Evolutionary conservation across 2,797 vertebrate species (phyloP), one percentile per base, ranked within the genome.

Genomic region (Craterocephalus amniculus): DNA sequence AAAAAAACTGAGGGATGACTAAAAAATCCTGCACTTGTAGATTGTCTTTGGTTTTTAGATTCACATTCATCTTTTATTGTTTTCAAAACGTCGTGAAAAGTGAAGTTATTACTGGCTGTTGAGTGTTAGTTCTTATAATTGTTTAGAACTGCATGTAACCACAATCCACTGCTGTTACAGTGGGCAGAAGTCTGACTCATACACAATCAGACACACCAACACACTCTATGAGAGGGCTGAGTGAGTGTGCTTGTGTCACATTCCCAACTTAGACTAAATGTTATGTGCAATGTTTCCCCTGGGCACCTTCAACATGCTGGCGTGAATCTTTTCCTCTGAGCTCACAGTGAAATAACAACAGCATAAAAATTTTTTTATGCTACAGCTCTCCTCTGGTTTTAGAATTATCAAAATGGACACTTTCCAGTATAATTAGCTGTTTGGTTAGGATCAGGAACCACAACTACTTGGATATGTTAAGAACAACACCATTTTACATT

Each of bases 111-210:
- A 11, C 66, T 79, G 9, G 57, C 54, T 70, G 40, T 73, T 86
- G 52, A 27, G 31, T 45, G 60, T 61, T 52, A 40, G 14, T 43
- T 36, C 57, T 59, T 67, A 57, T 61, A 49, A 69, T 49, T 71
- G 63, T 71, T 72, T 68, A 74, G 78, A 67, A 76, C n/a, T 40
- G 16, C 55, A 62, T 70, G 45, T 75, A 63, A 74, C 36, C 27
- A 22, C 20, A 76, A 83, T 36, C 59, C 62, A 73, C 58, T 48
- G 76, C 72, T 76, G 69, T 3, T 2, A 16, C 22, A 79, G 81
- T 86, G 80, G 83, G 78, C 54, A n/a, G 65, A 70, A 57, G 55
- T 20, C 60, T 84, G 77, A 83, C 63, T 81, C 80, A 82, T 68
- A 74, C 49, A 67, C 58, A n/a, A 29, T 31, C 67, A 32, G 68